Base-by-base conservation (phyloP, 2,113 vertebrate species). In the Semicossyphus pulcher region DNA sequence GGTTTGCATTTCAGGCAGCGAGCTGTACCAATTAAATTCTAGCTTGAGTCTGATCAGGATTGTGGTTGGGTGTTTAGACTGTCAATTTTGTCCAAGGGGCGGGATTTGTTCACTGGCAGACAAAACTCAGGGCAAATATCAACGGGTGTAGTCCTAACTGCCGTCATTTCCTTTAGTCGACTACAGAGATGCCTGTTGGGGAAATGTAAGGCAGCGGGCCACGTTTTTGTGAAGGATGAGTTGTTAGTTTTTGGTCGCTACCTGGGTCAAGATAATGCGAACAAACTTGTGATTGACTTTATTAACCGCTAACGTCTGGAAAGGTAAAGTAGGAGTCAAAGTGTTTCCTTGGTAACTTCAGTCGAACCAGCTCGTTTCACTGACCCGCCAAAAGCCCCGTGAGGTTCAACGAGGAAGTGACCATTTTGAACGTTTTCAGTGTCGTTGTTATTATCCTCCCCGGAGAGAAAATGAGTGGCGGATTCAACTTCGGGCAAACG, bases 401-500 rank as follows among this genome's bases (percentile, higher is more conserved):
- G 7, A 18, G 45, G 10, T 31, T 48, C 44, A 15, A 12, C 20
- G 21, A 81, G 86, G 78, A 90, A 84, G 86, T 79, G 45, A 75
- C 86, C 79, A 67, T 86, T 85, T 81, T 84, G 75, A 51, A 2
- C 11, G 28, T 11, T 26, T 32, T 41, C 9, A 6, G 3, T 49
- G 37, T 10, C 47, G 5, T 15, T 44, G 0, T 5, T 25, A 8
- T 42, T 32, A 4, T 18, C 3, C 16, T 20, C 16, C 15, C 5
- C 20, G 6, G 3, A 52, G 34, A 42, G 12, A 78, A 59, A 48
- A 96, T 97, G 95, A 97, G 89, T 49, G 93, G 93, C 18, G 86
- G 87, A 8, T 98, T 97, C 87, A 95, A 72, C 72, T 95, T 97
- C 58, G 94, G 92, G 3, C 91, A 93, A 47, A 7, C 88, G 4